Base-by-base conservation (phyloP, 2,113 vertebrate genomes). In the Sterrhoptilus dennistouni region DNA sequence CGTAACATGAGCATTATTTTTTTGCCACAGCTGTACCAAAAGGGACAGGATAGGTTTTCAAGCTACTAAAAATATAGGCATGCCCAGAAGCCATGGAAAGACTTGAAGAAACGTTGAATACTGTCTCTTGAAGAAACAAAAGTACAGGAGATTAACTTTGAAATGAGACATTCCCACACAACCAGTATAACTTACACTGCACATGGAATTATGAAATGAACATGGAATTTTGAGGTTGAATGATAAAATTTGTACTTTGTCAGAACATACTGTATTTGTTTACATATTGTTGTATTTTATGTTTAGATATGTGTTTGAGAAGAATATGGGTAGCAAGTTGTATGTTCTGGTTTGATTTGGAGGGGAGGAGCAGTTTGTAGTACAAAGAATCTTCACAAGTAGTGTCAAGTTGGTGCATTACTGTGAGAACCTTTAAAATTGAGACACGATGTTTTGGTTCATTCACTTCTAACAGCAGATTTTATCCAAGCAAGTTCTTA, bases 31-130 rank as follows among this genome's bases (percentile, higher is more conserved):
- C 95, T 93, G 35, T 87, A 92, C 97, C 29, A 92, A 96, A 94
- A 95, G 95, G 94, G 94, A 54, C 96, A 97, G 96, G 88, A 96
- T 97, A 97, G 97, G 97, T 97, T 97, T 97, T 60, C 97, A 72
- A 96, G 95, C 95, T 96, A 96, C 95, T 97, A 97, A 90, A 97
- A 97, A 59, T 78, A 3, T 97, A 97, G 97, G 93, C 97, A 96
- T 97, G 78, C 76, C 96, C 95, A 88, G 97, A 93, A 97, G 96
- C 96, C 93, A 80, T 96, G 97, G 92, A 90, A 96, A 94, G 84
- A 94, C 94, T 91, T 94, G 96, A 97, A 97, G 95, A 97, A 96
- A 60, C 72, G 21, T 92, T 97, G 96, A 97, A 96, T 96, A 93
- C 95, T 94, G 56, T 95, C 74, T 91, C 84, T 95, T 57, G 97